Conservation (phyloP, 2,888 invertebrate genomes). For the Hofmannophila pseudospretella region DNA sequence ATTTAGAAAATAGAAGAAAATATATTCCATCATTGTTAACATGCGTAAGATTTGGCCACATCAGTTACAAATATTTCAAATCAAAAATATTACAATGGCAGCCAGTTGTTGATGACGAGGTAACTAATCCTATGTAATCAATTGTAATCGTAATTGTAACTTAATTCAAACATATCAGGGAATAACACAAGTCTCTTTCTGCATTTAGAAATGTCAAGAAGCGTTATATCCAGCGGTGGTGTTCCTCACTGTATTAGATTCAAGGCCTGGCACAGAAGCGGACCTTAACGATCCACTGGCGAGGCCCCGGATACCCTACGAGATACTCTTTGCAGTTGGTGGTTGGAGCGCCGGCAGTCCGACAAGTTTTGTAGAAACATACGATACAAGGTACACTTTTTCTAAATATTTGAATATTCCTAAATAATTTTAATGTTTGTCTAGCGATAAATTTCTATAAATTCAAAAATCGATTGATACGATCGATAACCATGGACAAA, state of each 20-base stretch:
- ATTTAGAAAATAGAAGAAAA: slow-evolving; percentile 69
- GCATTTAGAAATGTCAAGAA: slow-evolving; percentile 75
- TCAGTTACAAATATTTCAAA: slow-evolving; percentile 77
- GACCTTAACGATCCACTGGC: slow-evolving; percentile 79
- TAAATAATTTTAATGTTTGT: neutral
- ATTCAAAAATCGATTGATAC: neutral
- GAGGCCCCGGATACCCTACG: slow-evolving; percentile 85
- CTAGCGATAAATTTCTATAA: neutral
- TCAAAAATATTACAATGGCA: slow-evolving; percentile 76
- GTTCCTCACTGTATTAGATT: slow-evolving; percentile 71
- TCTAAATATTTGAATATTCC: neutral
- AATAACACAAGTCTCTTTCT: too few species aligned
- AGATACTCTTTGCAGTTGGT: slow-evolving; percentile 88
- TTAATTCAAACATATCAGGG: too few species aligned
- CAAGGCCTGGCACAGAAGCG: slow-evolving; percentile 63
- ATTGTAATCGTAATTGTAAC: too few species aligned
- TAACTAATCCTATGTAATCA: slow-evolving; percentile 30
- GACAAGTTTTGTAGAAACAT: slow-evolving; percentile 87
- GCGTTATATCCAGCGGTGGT: slow-evolving; percentile 73
- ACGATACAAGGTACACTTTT: slow-evolving; percentile 86
- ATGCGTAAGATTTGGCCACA: slow-evolving; percentile 82
- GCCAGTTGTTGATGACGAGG: slow-evolving; percentile 70
- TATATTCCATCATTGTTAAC: slow-evolving; percentile 79
- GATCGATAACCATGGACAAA: neutral
- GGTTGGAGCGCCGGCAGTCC: slow-evolving; percentile 93